Base-by-base conservation (phyloP, 2,888 invertebrate species). In the Azorinus chamasolen region DNA sequence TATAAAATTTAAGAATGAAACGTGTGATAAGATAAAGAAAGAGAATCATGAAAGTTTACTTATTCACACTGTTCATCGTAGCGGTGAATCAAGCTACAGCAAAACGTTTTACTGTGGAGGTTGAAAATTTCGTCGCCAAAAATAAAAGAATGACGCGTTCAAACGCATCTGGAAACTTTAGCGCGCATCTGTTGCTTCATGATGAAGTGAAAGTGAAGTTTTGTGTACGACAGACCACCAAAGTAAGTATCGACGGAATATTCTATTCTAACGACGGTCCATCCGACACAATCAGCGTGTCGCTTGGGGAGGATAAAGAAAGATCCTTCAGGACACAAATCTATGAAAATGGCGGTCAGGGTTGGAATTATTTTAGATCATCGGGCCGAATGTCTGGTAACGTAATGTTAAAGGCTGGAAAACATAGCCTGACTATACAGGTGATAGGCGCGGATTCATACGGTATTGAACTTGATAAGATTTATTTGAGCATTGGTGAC, bases 391-490 rank as follows among this genome's bases (percentile, higher is more conserved):
- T 81, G 22, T 25, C 53, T 5, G 62, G 50, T 3, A 50, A 41
- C 6, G 46, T 59, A 16, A 45, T 37, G 1, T 59, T 83, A 12
- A 61, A 20, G 0, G 48, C 68, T n/a, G 83, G 83, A 22, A 59
- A 70, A 10, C 83, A 83, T 45, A 46, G 59, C 10, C n/a, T 83
- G n/a, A 46, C 55, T 20, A 24, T 83, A 2, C 54, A 64, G 20
- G 79, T 57, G 2, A 66, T 69, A 6, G 24, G 58, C 6, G 43
- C 80, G 0, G 83, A 83, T 58, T 37, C 25, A 45, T 83, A 71
- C 66, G 81, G 83, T 5, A 68, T 83, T n/a, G 84, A 84, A 59
- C 22, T 85, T 14, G 84, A 85, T 50, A 48, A 69, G 39, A 24
- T 85, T 6, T 20, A 68, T n/a, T 18, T 85, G 5, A 61, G 57